Conservation (phyloP, 2,113 vertebrate species). For the Arenaria interpres region DNA sequence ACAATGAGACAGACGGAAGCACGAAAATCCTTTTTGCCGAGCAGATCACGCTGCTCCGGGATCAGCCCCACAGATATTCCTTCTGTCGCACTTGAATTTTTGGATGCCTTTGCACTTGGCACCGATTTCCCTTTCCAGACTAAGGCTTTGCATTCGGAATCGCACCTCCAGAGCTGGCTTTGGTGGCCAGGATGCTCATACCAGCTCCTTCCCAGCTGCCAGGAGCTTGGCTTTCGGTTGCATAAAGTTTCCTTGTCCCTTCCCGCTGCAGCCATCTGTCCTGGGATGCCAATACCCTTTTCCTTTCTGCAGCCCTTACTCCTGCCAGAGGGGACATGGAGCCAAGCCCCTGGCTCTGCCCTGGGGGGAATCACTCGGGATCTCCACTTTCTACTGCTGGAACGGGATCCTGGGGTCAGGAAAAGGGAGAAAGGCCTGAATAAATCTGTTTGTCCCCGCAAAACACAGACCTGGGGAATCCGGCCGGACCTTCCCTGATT, state of each 20-base stretch:
- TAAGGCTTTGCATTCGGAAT: slow-evolving; percentile 44
- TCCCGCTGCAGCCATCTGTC: slow-evolving; percentile 1
- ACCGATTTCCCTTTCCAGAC: slow-evolving; percentile 43
- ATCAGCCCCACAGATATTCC: background rate
- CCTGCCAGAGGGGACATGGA: background rate
- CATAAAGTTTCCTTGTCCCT: background rate
- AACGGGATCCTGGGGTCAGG: rapidly evolving
- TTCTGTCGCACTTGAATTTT: slow-evolving; percentile 48
- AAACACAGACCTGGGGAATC: rapidly evolving
- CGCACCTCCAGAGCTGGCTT: slow-evolving; percentile 37
- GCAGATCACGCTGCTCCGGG: background rate
- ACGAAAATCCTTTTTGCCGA: background rate
- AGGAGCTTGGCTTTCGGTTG: background rate
- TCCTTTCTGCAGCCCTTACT: background rate
- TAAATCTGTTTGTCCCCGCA: background rate
- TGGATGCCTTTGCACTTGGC: slow-evolving; percentile 45
- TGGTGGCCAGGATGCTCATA: slow-evolving; percentile 59
- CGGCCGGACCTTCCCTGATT: background rate
- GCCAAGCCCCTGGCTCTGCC: background rate
- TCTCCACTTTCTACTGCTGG: background rate
- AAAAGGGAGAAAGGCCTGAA: background rate
- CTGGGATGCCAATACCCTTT: background rate
- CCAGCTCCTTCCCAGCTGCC: background rate
- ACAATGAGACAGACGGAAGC: background rate
- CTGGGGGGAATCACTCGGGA: rapidly evolving